A percentile compares a stretch with the other conserved stretches of the same genome.
Evolutionary conservation across 2,113 vertebrate genomes (phyloP).

Genomic region (Regulus satrapa): DNA sequence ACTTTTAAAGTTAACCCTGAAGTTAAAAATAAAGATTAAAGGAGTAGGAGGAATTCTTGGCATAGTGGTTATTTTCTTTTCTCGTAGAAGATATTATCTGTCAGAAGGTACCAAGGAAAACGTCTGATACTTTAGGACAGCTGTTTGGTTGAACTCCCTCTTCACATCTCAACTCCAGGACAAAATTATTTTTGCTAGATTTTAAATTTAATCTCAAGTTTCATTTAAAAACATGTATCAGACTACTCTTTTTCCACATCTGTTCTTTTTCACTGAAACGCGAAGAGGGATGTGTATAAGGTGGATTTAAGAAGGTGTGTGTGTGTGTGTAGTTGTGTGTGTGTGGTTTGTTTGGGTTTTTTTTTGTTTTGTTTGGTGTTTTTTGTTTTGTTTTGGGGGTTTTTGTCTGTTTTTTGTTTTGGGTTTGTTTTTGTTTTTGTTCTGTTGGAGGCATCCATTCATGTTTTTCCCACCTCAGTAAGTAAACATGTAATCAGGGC

Average conservation of each 20-base stretch:
- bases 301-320: neutral
- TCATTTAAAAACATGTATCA: neutral
- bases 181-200: neutral
- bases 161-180: neutral
- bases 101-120: neutral
- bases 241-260: neutral
- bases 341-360: neutral
- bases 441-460: neutral
- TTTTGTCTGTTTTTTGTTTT: neutral
- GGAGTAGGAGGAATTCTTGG: neutral
- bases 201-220: neutral
- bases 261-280: neutral
- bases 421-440: neutral
- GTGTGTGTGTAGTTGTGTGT: neutral
- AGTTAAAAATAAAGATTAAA: neutral
- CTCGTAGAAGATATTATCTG: neutral
- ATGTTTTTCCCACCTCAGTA: neutral
- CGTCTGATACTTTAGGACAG: neutral
- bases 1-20: neutral
- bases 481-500: neutral
- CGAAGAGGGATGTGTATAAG: neutral
- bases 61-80: neutral
- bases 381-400: neutral
- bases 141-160: neutral
- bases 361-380: too few relatives aligned